phyloP scores from a whole-genome alignment of 2,888 invertebrate genomes.

The Ditula angustiorana region DNA sequence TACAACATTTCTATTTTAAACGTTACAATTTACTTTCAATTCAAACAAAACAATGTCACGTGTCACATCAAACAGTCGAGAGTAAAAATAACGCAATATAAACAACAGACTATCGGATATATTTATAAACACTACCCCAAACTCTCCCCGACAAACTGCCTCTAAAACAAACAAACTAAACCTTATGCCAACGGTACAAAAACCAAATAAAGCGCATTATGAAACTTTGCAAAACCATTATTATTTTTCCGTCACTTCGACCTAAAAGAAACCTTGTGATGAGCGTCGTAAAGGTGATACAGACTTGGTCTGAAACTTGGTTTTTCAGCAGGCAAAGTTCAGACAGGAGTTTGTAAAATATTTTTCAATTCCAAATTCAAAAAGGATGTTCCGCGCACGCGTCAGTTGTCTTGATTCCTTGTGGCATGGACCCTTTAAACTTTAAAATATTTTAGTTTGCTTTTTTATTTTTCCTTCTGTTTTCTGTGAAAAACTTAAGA shows the following conservation, averaged over 20 bases:
- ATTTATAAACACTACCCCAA: conserved; percentile 46
- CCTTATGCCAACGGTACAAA: background rate
- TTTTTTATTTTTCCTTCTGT: too few relatives aligned
- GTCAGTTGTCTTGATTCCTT: conserved; percentile 20
- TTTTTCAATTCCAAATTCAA: conserved; percentile 28
- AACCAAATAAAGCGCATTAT: background rate
- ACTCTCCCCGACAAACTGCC: conserved; percentile 8
- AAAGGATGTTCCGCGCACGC: conserved; percentile 23
- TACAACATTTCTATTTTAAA: conserved; percentile 19
- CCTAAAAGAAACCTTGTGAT: background rate
- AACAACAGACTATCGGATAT: conserved; percentile 50
- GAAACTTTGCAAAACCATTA: background rate
- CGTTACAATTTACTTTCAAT: conserved; percentile 50
- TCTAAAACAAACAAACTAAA: background rate
- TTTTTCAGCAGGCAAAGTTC: conserved; percentile 33
- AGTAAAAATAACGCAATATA: conserved; percentile 55
- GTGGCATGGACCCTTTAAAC: conserved; percentile 16
- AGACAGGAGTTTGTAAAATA: conserved; percentile 36
- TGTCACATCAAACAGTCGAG: conserved; percentile 66
- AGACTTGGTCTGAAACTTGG: background rate
- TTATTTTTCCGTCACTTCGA: background rate
- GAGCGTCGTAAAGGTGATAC: background rate
- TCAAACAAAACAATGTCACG: conserved; percentile 55
- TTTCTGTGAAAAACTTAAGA: too few relatives aligned
- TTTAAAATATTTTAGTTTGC: conserved; percentile 2